Evolutionary conservation across 2,888 invertebrate species (phyloP).

Genomic region (Doris montereyensis): DNA sequence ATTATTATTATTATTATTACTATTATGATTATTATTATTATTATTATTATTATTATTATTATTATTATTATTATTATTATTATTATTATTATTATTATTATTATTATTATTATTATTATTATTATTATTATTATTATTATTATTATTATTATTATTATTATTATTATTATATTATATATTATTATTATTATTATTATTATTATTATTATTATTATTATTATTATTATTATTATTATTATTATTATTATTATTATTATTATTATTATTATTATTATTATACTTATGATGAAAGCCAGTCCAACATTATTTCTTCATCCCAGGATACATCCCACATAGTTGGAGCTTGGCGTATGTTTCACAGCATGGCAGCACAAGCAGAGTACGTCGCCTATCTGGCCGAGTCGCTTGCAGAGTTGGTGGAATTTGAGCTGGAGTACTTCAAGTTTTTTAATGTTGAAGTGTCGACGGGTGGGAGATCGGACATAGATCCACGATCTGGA

Average conservation of each 20-base stretch:
- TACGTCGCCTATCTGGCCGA: slow-evolving; percentile 62
- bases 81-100: too few relatives aligned
- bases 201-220: neutral
- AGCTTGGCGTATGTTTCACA: slow-evolving; percentile 68
- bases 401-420: slow-evolving; percentile 60
- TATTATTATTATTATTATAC: too few relatives aligned
- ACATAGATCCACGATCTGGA: neutral
- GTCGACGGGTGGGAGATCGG: neutral
- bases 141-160: too few relatives aligned
- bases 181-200: neutral
- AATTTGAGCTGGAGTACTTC: slow-evolving; percentile 48
- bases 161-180: neutral
- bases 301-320: too few relatives aligned
- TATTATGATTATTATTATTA: too few relatives aligned
- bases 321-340: slow-evolving; percentile 49
- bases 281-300: too few relatives aligned
- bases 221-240: neutral
- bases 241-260: too few relatives aligned
- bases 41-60: too few relatives aligned
- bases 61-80: too few relatives aligned
- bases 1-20: too few relatives aligned
- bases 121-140: too few relatives aligned
- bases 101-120: too few relatives aligned
- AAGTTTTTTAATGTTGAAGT: slow-evolving; percentile 27
- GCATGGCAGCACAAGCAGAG: slow-evolving; percentile 63